Evolutionary conservation across 2,888 invertebrate species (phyloP).

Genomic region (Rhopalosiphum nymphaeae): DNA sequence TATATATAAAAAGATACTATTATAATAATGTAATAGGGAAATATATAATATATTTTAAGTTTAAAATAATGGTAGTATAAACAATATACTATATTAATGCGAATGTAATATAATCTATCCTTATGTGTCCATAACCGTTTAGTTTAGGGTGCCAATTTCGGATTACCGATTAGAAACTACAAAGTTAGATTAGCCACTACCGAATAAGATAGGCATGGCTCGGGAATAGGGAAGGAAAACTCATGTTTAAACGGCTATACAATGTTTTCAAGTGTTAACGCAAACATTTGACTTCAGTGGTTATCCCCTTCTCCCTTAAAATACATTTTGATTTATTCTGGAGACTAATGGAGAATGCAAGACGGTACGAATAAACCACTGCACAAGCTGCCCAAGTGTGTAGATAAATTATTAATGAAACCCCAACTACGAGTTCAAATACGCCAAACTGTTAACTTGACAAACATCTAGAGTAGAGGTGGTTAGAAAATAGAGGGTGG

Average conservation of each 20-base stretch:
- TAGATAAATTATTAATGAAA: slow-evolving; percentile 62
- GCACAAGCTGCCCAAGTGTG: slow-evolving; percentile 14
- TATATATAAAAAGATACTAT: not conserved
- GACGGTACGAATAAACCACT: slow-evolving; percentile 35
- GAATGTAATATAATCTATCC: not conserved
- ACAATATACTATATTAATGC: not conserved
- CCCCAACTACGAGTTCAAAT: slow-evolving; percentile 9
- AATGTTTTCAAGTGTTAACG: slow-evolving; percentile 53
- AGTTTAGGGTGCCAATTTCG: not conserved
- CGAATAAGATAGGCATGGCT: not conserved
- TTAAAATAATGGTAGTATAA: not conserved
- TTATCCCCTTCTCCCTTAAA: slow-evolving; percentile 22
- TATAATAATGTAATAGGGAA: not conserved
- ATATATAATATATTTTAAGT: not conserved
- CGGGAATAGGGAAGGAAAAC: not conserved
- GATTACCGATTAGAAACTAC: slow-evolving; percentile 43
- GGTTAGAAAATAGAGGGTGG: not conserved
- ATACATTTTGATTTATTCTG: slow-evolving; percentile 60
- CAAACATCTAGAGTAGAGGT: not conserved
- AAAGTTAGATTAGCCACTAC: slow-evolving; percentile 49
- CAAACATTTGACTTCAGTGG: slow-evolving; percentile 50
- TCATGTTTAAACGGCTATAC: slow-evolving; percentile 38
- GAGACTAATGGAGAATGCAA: slow-evolving; percentile 31
- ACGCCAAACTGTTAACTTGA: slow-evolving; percentile 19
- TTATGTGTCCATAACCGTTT: not conserved